Evolutionary conservation across 2,888 invertebrate genomes (phyloP).

Genomic region (Plagodis pulveraria): DNA sequence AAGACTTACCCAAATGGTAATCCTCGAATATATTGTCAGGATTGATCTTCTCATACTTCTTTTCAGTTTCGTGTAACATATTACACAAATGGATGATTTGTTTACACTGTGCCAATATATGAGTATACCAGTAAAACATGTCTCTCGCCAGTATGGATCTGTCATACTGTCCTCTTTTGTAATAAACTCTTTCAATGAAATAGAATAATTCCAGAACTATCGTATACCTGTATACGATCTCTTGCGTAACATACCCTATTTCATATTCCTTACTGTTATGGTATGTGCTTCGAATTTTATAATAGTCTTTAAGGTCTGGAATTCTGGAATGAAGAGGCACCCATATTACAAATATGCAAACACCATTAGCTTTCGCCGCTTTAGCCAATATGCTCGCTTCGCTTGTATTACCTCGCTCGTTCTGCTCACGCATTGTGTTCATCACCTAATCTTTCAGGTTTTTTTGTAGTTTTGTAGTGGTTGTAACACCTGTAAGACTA

Average conservation of each 20-base stretch:
- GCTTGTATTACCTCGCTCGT: too few species aligned
- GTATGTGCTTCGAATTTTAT: slow-evolving; percentile 40
- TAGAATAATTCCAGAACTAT: slow-evolving; percentile 52
- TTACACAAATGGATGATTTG: slow-evolving; percentile 50
- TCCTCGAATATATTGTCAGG: not conserved
- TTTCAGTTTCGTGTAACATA: slow-evolving; percentile 53
- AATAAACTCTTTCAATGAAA: not conserved
- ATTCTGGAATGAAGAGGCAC: slow-evolving; percentile 34
- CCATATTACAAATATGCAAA: not conserved
- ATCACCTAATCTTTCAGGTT: too few species aligned
- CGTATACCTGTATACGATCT: slow-evolving; percentile 46
- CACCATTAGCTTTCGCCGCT: too few species aligned
- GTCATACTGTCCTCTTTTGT: not conserved
- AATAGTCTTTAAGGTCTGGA: slow-evolving; percentile 38
- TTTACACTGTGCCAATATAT: slow-evolving; percentile 43
- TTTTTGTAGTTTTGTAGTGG: too few species aligned
- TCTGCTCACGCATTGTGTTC: too few species aligned
- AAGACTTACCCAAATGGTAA: not conserved
- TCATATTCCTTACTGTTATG: slow-evolving; percentile 47
- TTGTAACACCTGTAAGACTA: too few species aligned
- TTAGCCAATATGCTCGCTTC: too few species aligned
- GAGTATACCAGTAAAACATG: slow-evolving; percentile 50
- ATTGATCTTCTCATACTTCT: slow-evolving; percentile 34
- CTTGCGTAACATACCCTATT: slow-evolving; percentile 50
- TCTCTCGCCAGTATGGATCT: slow-evolving; percentile 25